Conservation (phyloP, 1,140 invertebrate species). For the Tyrophagus putrescentiae region DNA sequence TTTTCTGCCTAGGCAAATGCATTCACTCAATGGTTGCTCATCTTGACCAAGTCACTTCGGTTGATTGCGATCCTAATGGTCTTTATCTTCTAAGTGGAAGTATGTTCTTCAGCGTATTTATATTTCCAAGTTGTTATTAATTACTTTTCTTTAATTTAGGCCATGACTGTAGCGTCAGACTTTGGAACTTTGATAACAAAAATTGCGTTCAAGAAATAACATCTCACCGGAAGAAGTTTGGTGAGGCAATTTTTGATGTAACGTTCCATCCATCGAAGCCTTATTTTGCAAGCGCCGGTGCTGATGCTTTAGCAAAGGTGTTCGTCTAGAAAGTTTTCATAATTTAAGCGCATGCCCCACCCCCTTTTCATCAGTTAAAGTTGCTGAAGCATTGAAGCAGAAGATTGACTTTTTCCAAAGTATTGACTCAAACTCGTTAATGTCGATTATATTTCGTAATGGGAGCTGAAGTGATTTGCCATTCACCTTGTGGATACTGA, state of each 20-base stretch:
- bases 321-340: constrained; percentile 42
- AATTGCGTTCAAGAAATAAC: constrained; percentile 99
- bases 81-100: constrained; percentile 93
- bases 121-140: not conserved
- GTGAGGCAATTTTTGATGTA: constrained; percentile 96
- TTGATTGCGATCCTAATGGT: constrained; percentile 95
- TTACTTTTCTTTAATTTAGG: constrained; percentile 39
- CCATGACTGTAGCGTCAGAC: constrained; percentile 95
- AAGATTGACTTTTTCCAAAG: no score
- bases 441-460: no score
- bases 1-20: constrained; percentile 47
- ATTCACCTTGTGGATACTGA: no score
- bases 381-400: no score
- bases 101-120: constrained; percentile 36
- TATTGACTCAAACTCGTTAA: no score
- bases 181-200: constrained; percentile 98
- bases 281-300: constrained; percentile 94
- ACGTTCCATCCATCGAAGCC: constrained; percentile 97
- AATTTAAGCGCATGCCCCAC: no score
- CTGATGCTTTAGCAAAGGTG: constrained; percentile 95
- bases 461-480: no score
- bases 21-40: constrained; percentile 97
- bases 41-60: constrained; percentile 89
- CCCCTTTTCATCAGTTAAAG: no score
- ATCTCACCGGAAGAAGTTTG: constrained; percentile 97